Evolutionary conservation across 1,140 invertebrate genomes (phyloP).

Genomic region (Pinna nobilis): DNA sequence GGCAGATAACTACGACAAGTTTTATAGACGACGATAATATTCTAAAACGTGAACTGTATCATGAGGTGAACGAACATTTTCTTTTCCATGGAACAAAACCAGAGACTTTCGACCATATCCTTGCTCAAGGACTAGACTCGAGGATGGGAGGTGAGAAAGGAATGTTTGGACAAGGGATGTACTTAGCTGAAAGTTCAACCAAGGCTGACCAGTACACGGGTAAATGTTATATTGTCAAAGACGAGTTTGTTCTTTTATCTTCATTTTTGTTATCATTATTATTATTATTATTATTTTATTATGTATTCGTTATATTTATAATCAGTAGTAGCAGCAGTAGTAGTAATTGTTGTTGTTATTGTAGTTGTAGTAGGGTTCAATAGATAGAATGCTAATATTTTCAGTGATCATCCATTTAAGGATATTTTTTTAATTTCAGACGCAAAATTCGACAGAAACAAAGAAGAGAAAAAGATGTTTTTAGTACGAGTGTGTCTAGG

Average conservation of each 20-base stretch:
- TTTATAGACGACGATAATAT: background rate
- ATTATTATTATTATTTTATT: too few species aligned
- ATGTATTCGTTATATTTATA: too few species aligned
- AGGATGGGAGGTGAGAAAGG: constrained; percentile 40
- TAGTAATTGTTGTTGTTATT: too few species aligned
- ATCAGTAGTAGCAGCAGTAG: too few species aligned
- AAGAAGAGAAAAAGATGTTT: constrained; percentile 42
- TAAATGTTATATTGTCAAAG: too few species aligned
- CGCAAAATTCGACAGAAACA: constrained; percentile 6
- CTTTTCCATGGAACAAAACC: constrained; percentile 56
- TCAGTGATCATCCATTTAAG: too few species aligned
- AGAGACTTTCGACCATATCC: constrained; percentile 37
- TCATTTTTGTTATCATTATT: too few species aligned
- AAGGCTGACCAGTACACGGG: constrained; percentile 62
- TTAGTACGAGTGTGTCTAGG: constrained; percentile 42
- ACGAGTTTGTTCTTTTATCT: too few species aligned
- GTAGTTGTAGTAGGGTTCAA: too few species aligned
- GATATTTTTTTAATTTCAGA: constrained; percentile 29
- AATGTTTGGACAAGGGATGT: constrained; percentile 55
- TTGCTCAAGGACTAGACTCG: constrained; percentile 46
- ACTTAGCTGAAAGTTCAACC: constrained; percentile 56
- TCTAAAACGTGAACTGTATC: constrained; percentile 17
- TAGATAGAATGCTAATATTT: background rate
- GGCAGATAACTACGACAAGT: background rate
- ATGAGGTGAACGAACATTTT: constrained; percentile 52